Conservation (phyloP, 2,113 vertebrate genomes). For the Epinephelus fuscoguttatus region DNA sequence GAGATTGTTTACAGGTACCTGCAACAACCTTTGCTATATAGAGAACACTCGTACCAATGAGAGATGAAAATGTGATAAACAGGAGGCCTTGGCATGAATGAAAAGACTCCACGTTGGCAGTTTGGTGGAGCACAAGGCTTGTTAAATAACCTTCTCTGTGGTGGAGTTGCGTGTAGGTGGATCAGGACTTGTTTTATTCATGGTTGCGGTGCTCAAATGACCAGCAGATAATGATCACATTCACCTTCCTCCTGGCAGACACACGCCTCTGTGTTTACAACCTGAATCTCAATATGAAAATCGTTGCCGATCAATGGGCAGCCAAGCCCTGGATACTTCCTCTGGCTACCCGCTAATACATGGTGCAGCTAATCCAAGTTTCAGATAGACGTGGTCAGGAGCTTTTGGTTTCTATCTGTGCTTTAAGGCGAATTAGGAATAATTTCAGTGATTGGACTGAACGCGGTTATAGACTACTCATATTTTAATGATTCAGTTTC, state of each 20-base stretch:
- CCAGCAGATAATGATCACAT: conserved; percentile 78
- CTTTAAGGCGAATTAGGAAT: conserved; percentile 55
- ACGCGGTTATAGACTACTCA: conserved; percentile 40
- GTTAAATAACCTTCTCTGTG: conserved; percentile 68
- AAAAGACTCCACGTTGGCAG: conserved; percentile 56
- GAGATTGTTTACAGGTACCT: conserved; percentile 78
- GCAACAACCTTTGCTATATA: conserved; percentile 46
- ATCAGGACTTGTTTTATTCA: conserved; percentile 79
- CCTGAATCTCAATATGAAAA: conserved; percentile 80
- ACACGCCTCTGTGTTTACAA: conserved; percentile 68
- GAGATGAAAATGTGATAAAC: conserved; percentile 72
- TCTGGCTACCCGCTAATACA: conserved; percentile 66
- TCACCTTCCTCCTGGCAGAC: conserved; percentile 84
- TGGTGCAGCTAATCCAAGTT: conserved; percentile 56
- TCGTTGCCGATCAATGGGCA: conserved; percentile 66
- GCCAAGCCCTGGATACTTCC: conserved; percentile 63
- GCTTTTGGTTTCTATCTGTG: conserved; percentile 32
- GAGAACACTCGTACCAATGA: conserved; percentile 61
- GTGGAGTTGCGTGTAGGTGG: conserved; percentile 58
- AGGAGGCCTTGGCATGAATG: conserved; percentile 67
- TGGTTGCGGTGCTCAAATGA: conserved; percentile 64
- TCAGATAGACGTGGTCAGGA: conserved; percentile 27
- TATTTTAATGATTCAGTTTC: conserved; percentile 70
- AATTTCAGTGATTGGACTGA: conserved; percentile 50
- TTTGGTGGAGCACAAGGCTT: conserved; percentile 50